Percentiles rank a stretch among this genome's conserved stretches.
Conservation (phyloP, 2,113 vertebrate genomes). For the Hylia prasina region DNA sequence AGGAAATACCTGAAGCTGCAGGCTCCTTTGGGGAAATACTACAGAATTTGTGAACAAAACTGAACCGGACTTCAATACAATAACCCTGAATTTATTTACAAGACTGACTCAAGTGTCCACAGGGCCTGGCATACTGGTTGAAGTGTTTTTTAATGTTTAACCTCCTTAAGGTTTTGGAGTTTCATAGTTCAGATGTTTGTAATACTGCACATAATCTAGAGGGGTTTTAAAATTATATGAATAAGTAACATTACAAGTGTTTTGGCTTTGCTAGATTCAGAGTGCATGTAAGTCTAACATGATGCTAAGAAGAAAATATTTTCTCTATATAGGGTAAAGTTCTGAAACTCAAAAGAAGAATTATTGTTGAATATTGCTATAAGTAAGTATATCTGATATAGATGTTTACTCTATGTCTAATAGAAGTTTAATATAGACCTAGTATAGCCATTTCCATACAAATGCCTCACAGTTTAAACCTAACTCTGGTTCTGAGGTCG, state of each 20-base stretch:
- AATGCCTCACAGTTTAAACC: background rate
- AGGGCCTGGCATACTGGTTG: background rate
- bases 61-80: background rate
- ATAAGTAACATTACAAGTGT: background rate
- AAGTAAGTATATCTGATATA: constrained; percentile 56
- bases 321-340: constrained; percentile 65
- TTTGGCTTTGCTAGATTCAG: background rate
- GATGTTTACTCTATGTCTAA: background rate
- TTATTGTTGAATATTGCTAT: constrained; percentile 73
- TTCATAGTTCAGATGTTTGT: background rate
- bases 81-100: background rate
- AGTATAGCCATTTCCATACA: background rate
- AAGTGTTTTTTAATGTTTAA: background rate
- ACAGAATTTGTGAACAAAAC: background rate
- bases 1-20: background rate
- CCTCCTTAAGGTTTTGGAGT: background rate
- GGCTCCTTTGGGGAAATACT: background rate
- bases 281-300: background rate
- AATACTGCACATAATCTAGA: background rate
- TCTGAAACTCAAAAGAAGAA: constrained; percentile 70
- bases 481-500: background rate
- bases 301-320: background rate
- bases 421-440: background rate
- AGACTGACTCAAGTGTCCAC: background rate
- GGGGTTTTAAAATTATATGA: background rate